A percentile compares a stretch with the other conserved stretches of the same genome.
Evolutionary conservation across 2,888 invertebrate species (phyloP).

Genomic region (Hirtodrosophila histrioides): DNA sequence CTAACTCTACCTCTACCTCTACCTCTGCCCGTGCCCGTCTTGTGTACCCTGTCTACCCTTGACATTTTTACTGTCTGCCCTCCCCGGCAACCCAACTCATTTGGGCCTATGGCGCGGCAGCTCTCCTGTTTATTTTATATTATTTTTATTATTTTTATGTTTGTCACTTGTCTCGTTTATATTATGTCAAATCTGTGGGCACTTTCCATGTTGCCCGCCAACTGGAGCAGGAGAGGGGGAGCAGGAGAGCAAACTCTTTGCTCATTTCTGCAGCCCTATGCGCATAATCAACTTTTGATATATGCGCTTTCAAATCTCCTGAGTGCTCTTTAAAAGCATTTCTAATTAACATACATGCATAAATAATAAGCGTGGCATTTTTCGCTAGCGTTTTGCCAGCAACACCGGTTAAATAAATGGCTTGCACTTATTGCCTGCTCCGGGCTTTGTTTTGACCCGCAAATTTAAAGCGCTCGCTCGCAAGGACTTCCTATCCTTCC

Average conservation of each 20-base stretch:
- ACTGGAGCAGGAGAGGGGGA: background rate
- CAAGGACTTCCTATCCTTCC: no score
- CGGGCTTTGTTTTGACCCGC: constrained; percentile 6
- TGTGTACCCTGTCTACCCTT: constrained; percentile 46
- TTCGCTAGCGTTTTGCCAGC: constrained; percentile 40
- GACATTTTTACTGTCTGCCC: constrained; percentile 1
- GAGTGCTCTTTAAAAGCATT: constrained; percentile 75
- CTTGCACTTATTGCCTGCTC: constrained; percentile 59
- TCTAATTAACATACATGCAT: constrained; percentile 79
- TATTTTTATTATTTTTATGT: constrained; percentile 49
- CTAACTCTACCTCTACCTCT: constrained; percentile 7
- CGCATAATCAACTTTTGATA: constrained; percentile 78
- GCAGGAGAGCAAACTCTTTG: constrained; percentile 28
- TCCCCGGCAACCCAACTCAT: constrained; percentile 44
- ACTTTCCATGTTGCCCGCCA: constrained; percentile 51
- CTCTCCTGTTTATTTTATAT: constrained; percentile 14
- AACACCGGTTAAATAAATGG: constrained; percentile 49
- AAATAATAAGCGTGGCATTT: constrained; percentile 66
- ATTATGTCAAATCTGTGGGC: constrained; percentile 72
- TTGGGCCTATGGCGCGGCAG: constrained; percentile 37
- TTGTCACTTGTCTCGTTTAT: constrained; percentile 75
- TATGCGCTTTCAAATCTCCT: constrained; percentile 76
- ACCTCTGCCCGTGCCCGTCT: constrained; percentile 1
- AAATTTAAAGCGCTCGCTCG: background rate
- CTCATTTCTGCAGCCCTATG: constrained; percentile 51